Evolutionary conservation across 2,113 vertebrate species (phyloP), one percentile per base, ranked within the genome.

Genomic region (Telmatochromis sp.): DNA sequence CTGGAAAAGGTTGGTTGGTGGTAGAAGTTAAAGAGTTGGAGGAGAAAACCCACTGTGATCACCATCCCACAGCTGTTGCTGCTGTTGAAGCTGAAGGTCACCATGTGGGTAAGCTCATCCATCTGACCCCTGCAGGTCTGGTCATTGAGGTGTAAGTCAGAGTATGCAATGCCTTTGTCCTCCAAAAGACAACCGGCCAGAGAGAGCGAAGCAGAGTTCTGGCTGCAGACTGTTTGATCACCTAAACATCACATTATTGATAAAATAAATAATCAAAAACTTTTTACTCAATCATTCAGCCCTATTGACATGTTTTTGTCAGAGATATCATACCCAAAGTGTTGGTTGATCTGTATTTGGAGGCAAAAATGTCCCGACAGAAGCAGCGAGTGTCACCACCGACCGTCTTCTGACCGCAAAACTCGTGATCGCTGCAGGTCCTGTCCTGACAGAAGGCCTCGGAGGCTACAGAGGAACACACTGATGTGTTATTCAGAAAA

Each of bases 141-240:
- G 70, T 93, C 81, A 2, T 73, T 87, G 15, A 93, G 87, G 60
- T 91, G 89, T 8, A 93, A 37, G 6, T 2, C n/a, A 1, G 65
- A 40, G 85, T 86, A 87, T 23, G 47, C 15, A 2, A 92, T 31
- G 33, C 53, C 57, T 55, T 47, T 80, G 37, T 92, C 89, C 35
- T 70, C 80, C 92, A 93, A 55, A 26, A 92, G 89, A 85, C 92
- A 93, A 15, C 54, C 3, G 1, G 53, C 63, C 86, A 93, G 33
- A 57, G 26, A 23, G 1, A 92, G 1, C 1, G 82, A 85, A 8
- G 87, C 87, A 19, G 89, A 85, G 21, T 49, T 54, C 11, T 65
- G 7, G 1, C 6, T 13, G 47, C 91, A 93, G 45, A 80, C 28
- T 1, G 78, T 78, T 0, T 81, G 75, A 19, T 86, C 91, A 15